These are phyloP conservation scores for Rhinophrynus dorsalis DNA, from an alignment of 2,797 vertebrate species.

Conservation along the genomic window DNA sequence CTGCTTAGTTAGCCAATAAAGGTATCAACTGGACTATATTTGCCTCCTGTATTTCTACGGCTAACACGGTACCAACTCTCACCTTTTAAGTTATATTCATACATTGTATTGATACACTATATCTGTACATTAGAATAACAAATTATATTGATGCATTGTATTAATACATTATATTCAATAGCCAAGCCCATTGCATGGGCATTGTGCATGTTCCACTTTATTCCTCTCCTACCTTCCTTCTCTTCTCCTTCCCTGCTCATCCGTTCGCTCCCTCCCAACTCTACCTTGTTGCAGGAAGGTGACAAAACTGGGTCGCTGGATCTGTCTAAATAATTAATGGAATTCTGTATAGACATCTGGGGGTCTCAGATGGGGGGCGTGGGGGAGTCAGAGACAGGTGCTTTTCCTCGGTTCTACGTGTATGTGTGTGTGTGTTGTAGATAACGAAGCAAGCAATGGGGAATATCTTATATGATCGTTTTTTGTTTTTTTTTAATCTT, in stretches of 20 bases:
- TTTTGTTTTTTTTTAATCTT: neutral
- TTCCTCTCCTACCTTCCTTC: neutral
- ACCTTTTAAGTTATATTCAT: no score
- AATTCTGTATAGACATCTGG: slow-evolving; percentile 33
- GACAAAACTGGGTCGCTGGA: slow-evolving; percentile 74
- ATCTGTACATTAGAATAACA: no score
- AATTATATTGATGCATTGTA: no score
- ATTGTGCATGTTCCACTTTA: no score
- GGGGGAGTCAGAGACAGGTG: neutral
- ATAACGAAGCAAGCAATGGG: neutral
- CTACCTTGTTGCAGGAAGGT: slow-evolving; percentile 68
- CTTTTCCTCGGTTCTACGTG: neutral
- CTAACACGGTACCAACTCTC: no score
- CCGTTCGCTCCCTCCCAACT: slow-evolving; percentile 5
- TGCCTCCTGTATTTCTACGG: no score
- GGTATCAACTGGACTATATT: no score
- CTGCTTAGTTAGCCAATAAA: no score
- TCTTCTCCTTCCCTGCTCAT: neutral
- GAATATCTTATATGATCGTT: neutral
- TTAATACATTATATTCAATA: no score
- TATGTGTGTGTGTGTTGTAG: neutral
- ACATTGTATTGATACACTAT: no score
- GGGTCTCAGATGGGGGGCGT: slow-evolving; percentile 20
- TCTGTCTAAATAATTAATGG: slow-evolving; percentile 73
- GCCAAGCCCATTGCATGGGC: no score